Conservation (phyloP, 2,797 vertebrate genomes). For the Molossus molossus region DNA sequence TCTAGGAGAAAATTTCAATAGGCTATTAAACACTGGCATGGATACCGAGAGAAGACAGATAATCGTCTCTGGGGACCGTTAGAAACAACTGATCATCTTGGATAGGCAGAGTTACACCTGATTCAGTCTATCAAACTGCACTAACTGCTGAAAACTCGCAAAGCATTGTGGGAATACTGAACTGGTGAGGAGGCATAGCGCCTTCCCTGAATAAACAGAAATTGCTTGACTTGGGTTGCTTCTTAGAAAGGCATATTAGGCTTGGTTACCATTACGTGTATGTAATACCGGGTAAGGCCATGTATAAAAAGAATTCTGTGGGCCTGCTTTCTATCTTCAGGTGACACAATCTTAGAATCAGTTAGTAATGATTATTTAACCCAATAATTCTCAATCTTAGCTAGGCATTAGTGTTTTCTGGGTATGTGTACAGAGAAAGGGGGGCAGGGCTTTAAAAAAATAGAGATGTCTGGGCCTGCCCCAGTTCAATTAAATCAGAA, state of each 20-base stretch:
- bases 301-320: background rate
- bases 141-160: background rate
- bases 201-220: background rate
- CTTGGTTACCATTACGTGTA: background rate
- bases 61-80: slow-evolving; percentile 20
- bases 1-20: slow-evolving; percentile 72
- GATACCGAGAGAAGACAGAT: slow-evolving; percentile 62
- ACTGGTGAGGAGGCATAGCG: background rate
- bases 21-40: slow-evolving; percentile 72
- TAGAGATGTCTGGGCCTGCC: background rate
- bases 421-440: background rate
- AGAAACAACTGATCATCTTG: slow-evolving; percentile 39
- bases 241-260: background rate
- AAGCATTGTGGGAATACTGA: slow-evolving; percentile 15
- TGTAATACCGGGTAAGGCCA: background rate
- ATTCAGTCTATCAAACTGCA: background rate
- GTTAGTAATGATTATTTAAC: slow-evolving; percentile 33
- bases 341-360: background rate
- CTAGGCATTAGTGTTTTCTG: background rate
- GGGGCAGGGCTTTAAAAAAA: background rate
- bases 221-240: background rate
- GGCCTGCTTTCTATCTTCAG: background rate
- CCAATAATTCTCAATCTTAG: slow-evolving; percentile 11
- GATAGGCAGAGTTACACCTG: slow-evolving; percentile 60
- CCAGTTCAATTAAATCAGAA: slow-evolving; percentile 38